These are phyloP conservation scores for Scatophagus argus DNA, from an alignment of 2,113 vertebrate species.

Conservation along the genomic window DNA sequence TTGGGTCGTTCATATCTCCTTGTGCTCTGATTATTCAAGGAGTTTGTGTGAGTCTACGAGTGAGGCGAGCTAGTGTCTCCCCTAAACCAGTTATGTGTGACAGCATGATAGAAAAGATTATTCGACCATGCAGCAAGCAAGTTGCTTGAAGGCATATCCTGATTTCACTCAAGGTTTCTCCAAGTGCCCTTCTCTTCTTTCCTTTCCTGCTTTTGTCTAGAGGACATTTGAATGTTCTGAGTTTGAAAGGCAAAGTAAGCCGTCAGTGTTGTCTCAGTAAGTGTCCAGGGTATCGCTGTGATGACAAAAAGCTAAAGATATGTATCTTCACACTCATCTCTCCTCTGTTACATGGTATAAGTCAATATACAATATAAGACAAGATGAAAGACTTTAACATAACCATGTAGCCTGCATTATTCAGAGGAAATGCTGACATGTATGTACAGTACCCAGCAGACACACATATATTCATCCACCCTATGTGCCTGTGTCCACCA, in stretches of 20 bases:
- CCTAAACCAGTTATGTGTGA: conserved; percentile 49
- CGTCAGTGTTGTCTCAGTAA: neutral
- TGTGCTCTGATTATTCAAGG: conserved; percentile 43
- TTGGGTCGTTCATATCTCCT: conserved; percentile 32
- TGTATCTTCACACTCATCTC: neutral
- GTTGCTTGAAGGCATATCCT: conserved; percentile 23
- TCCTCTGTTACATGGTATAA: too few species aligned
- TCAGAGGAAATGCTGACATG: neutral
- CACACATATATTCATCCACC: neutral
- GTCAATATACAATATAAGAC: too few species aligned
- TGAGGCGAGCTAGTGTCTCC: conserved; percentile 20
- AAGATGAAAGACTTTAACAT: too few species aligned
- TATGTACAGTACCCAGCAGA: neutral
- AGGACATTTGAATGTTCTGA: conserved; percentile 26
- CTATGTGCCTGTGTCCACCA: neutral
- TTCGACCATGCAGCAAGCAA: conserved; percentile 24
- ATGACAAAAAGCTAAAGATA: neutral
- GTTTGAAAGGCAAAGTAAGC: conserved; percentile 37
- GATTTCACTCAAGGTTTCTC: conserved; percentile 25
- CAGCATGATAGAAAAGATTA: conserved; percentile 34
- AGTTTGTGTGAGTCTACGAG: conserved; percentile 26
- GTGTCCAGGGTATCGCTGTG: neutral
- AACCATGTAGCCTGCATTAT: neutral
- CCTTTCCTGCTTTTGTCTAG: neutral
- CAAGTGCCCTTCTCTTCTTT: neutral